Conservation (phyloP, 2,113 vertebrate genomes). For the Ascaphus truei region DNA sequence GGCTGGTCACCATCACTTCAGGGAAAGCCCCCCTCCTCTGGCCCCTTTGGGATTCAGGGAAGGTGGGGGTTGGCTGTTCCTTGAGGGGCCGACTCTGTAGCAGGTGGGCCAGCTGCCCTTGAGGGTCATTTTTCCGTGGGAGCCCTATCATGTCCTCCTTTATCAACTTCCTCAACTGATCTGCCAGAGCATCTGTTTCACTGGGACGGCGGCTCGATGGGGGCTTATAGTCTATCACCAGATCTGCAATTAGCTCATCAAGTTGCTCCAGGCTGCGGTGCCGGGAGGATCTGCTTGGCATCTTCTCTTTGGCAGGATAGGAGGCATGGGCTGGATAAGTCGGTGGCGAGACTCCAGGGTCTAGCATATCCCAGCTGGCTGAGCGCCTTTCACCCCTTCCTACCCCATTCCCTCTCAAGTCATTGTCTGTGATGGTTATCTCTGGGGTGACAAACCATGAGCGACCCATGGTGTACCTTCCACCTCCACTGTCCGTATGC, state of each 20-base stretch:
- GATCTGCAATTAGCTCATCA: constrained; percentile 87
- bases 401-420: constrained; percentile 67
- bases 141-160: constrained; percentile 57
- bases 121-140: constrained; percentile 47
- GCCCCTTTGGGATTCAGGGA: constrained; percentile 43
- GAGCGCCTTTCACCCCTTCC: constrained; percentile 63
- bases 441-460: constrained; percentile 92
- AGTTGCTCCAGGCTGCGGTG: constrained; percentile 93
- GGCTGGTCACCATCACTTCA: constrained; percentile 2
- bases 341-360: constrained; percentile 48
- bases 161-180: constrained; percentile 79
- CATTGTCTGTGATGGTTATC: constrained; percentile 96
- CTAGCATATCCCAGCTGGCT: constrained; percentile 70
- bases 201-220: constrained; percentile 58
- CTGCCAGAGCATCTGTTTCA: constrained; percentile 63
- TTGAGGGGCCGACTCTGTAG: constrained; percentile 61
- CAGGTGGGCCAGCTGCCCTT: not conserved
- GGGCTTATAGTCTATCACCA: constrained; percentile 89
- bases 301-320: constrained; percentile 48
- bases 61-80: constrained; percentile 71
- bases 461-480: constrained; percentile 58
- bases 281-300: constrained; percentile 65
- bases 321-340: not conserved
- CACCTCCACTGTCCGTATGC: constrained; percentile 50
- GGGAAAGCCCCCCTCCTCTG: constrained; percentile 20